These are phyloP conservation scores for Cephus rjabovi DNA, from an alignment of 2,888 invertebrate species.

Conservation along the genomic window DNA sequence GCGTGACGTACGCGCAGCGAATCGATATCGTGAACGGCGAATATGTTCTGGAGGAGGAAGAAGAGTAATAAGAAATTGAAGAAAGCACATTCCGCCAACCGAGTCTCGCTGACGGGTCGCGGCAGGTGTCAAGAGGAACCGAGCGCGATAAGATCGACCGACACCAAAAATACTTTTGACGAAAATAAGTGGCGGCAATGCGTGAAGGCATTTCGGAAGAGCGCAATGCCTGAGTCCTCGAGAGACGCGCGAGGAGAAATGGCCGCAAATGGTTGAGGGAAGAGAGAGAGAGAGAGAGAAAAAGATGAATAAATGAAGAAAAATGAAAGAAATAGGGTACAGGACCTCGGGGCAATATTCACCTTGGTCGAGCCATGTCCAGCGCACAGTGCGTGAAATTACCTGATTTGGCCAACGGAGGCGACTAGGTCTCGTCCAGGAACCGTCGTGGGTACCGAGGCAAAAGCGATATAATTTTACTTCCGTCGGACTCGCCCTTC, in stretches of 20 bases:
- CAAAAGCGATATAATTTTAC: neutral
- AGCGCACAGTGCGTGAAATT: neutral
- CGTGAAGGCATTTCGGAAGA: neutral
- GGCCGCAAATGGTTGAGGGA: neutral
- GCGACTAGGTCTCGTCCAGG: neutral
- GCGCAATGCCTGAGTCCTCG: neutral
- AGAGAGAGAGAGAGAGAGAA: neutral
- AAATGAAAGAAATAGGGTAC: slow-evolving; percentile 5
- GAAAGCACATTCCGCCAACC: neutral
- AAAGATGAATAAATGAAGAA: neutral
- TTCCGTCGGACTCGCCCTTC: neutral
- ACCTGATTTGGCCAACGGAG: neutral
- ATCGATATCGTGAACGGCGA: neutral
- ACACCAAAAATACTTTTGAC: neutral
- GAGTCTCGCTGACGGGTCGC: neutral
- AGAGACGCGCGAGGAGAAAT: neutral
- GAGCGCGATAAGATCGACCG: slow-evolving; percentile 6
- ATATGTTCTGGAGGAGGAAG: neutral
- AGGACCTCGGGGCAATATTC: neutral
- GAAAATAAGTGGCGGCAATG: neutral
- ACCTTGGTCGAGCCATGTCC: neutral
- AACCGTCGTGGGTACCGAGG: neutral
- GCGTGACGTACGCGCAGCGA: neutral
- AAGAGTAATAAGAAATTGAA: neutral
- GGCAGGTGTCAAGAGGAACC: slow-evolving; percentile 1